A percentile compares a stretch with the other conserved stretches of the same genome.
phyloP scores from a whole-genome alignment of 1,140 invertebrate genomes.

The Brachionus paranguensis region DNA sequence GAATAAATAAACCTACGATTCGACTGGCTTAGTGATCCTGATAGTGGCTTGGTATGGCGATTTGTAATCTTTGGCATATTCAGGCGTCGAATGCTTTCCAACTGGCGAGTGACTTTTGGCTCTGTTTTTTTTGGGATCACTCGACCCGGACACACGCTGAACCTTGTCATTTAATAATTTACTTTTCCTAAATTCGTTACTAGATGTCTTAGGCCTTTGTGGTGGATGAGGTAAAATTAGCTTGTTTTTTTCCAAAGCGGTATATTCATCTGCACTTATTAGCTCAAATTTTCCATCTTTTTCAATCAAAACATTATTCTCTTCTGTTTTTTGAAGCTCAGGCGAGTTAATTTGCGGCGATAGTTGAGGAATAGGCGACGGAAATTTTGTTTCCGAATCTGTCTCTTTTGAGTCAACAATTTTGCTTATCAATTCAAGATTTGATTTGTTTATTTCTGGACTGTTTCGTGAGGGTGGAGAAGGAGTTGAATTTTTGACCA shows the following conservation, averaged over 20 bases:
- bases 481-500: not conserved
- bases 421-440: not conserved
- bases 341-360: not conserved
- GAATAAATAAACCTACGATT: not conserved
- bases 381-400: not conserved
- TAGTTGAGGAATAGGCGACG: not conserved
- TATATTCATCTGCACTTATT: not conserved
- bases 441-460: not conserved
- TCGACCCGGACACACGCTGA: not conserved
- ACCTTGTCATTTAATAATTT: not conserved
- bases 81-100: conserved; percentile 6
- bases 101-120: not conserved
- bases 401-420: not conserved
- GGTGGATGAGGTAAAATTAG: conserved; percentile 28
- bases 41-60: conserved; percentile 28
- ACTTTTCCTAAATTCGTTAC: not conserved
- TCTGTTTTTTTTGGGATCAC: not conserved
- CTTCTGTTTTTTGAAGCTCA: not conserved
- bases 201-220: conserved; percentile 8
- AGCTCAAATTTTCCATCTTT: conserved; percentile 31
- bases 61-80: conserved; percentile 35
- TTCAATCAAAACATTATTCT: conserved; percentile 13
- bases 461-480: not conserved
- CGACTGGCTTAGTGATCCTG: not conserved
- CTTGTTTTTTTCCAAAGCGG: not conserved